phyloP scores from a whole-genome alignment of 1,140 invertebrate species.

The Grapholita molesta region DNA sequence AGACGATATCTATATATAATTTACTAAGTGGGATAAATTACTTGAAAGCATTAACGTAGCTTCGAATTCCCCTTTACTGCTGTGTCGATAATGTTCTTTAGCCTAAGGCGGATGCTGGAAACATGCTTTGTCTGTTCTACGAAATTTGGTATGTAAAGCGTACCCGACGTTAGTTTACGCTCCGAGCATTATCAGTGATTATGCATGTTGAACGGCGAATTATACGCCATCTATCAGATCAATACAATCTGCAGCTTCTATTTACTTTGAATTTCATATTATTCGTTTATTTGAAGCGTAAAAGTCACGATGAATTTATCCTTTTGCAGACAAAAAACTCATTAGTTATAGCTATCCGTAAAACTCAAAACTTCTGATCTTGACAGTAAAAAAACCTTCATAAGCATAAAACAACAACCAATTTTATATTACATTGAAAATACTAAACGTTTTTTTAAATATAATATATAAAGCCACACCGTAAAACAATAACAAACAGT shows the following conservation, averaged over 20 bases:
- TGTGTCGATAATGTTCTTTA: neutral
- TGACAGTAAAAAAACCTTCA: no score
- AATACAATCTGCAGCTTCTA: neutral
- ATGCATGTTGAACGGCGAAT: neutral
- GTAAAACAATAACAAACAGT: neutral
- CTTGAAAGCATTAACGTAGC: neutral
- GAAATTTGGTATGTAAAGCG: neutral
- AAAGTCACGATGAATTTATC: no score
- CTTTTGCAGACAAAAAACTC: no score
- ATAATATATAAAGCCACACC: neutral
- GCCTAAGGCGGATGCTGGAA: neutral
- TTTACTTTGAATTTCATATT: no score
- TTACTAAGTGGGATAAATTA: neutral
- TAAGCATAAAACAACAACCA: neutral
- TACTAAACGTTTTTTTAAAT: neutral
- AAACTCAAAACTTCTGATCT: no score
- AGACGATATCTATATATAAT: no score
- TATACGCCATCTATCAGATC: neutral
- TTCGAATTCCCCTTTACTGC: neutral
- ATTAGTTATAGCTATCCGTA: no score
- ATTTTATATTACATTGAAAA: no score
- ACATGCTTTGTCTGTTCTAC: neutral
- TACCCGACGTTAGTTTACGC: neutral
- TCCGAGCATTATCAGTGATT: neutral
- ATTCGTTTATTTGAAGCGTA: no score